phyloP scores from a whole-genome alignment of 2,113 vertebrate genomes.

The Hiodon tergisus region DNA sequence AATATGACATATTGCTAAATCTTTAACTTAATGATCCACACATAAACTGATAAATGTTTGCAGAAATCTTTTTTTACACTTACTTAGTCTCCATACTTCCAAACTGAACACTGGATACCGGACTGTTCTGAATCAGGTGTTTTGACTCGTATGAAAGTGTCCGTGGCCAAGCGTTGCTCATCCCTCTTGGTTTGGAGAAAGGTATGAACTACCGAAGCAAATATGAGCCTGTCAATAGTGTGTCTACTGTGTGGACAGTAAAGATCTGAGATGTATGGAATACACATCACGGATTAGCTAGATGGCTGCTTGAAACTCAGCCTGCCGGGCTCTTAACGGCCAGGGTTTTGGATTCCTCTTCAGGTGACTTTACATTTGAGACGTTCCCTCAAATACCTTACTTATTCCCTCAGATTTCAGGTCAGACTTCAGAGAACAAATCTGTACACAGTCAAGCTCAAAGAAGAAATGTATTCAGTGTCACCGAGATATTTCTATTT shows the following conservation, averaged over 20 bases:
- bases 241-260: not conserved
- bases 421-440: too few relatives aligned
- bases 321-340: too few relatives aligned
- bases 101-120: conserved; percentile 41
- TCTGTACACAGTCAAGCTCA: too few relatives aligned
- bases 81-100: conserved; percentile 47
- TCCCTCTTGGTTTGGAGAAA: conserved; percentile 53
- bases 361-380: too few relatives aligned
- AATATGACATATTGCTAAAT: not conserved
- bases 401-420: too few relatives aligned
- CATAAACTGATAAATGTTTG: conserved; percentile 12
- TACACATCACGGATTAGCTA: too few relatives aligned
- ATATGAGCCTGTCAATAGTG: not conserved
- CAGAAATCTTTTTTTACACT: conserved; percentile 43
- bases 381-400: too few relatives aligned
- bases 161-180: conserved; percentile 45
- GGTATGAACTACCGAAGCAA: conserved; percentile 38
- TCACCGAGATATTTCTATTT: too few relatives aligned
- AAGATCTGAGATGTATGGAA: too few relatives aligned
- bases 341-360: too few relatives aligned
- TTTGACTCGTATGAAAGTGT: conserved; percentile 32
- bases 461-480: too few relatives aligned
- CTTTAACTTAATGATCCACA: not conserved
- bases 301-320: too few relatives aligned
- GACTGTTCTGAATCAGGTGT: conserved; percentile 31